Conservation (phyloP, 2,888 invertebrate species). For the Carabus problematicus region DNA sequence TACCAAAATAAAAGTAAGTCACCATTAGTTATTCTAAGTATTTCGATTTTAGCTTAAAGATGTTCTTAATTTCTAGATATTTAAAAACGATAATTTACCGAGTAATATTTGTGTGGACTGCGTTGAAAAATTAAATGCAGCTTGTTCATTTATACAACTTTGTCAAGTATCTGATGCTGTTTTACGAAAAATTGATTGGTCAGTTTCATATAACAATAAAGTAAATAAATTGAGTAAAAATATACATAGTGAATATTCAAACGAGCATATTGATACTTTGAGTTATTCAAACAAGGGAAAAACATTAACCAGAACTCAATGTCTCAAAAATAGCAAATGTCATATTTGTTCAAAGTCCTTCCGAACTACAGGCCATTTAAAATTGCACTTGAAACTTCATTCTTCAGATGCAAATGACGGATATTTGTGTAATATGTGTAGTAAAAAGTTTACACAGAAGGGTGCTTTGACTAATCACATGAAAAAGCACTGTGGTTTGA, state of each 20-base stretch:
- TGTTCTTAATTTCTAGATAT: slow-evolving; percentile 14
- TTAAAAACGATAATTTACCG: background rate
- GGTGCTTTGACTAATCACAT: too few species aligned
- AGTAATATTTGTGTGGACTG: slow-evolving; percentile 12
- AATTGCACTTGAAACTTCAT: too few species aligned
- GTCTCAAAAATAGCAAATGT: too few species aligned
- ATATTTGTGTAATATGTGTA: too few species aligned
- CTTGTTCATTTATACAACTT: slow-evolving; percentile 14
- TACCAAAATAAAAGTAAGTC: slow-evolving; percentile 14
- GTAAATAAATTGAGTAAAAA: background rate
- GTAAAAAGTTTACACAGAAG: too few species aligned
- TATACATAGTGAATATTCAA: background rate
- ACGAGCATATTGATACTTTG: slow-evolving; percentile 6
- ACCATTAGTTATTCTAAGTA: background rate
- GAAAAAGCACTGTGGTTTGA: too few species aligned
- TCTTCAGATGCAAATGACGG: too few species aligned
- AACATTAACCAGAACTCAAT: too few species aligned
- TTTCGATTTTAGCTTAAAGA: slow-evolving; percentile 5
- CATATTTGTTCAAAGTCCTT: too few species aligned
- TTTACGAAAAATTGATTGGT: slow-evolving; percentile 10
- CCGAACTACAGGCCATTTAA: too few species aligned
- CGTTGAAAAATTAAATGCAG: slow-evolving; percentile 8
- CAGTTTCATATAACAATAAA: too few species aligned
- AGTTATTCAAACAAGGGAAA: background rate
- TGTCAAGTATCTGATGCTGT: slow-evolving; percentile 6